These are phyloP conservation scores for Apeira syringaria DNA, from an alignment of 2,888 invertebrate genomes.

Conservation along the genomic window DNA sequence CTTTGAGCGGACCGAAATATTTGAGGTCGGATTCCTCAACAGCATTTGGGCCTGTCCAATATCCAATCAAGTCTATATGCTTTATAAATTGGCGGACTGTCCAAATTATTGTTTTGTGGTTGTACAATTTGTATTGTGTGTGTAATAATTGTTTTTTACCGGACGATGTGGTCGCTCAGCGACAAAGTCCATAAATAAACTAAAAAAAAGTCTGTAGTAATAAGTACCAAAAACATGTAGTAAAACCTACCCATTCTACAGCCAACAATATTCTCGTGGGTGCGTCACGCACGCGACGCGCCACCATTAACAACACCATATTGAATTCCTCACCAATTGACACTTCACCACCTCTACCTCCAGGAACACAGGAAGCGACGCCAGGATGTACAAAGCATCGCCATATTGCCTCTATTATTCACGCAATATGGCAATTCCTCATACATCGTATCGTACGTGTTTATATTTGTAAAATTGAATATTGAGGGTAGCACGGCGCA, in stretches of 20 bases:
- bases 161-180: too few relatives aligned
- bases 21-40: too few relatives aligned
- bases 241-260: conserved; percentile 9
- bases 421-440: conserved; percentile 11
- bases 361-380: conserved; percentile 60
- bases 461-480: conserved; percentile 10
- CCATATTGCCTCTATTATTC: conserved; percentile 37
- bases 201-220: too few relatives aligned
- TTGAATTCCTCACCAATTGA: conserved; percentile 74
- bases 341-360: conserved; percentile 55
- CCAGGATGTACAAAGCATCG: conserved; percentile 55
- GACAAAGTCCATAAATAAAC: too few relatives aligned
- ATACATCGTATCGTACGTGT: conserved; percentile 4
- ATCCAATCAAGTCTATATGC: too few relatives aligned
- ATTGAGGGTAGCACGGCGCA: conserved; percentile 5
- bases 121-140: too few relatives aligned
- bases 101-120: too few relatives aligned
- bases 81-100: too few relatives aligned
- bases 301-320: conserved; percentile 61
- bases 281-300: conserved; percentile 46
- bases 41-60: too few relatives aligned
- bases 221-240: background rate
- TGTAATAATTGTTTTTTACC: too few relatives aligned
- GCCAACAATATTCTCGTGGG: conserved; percentile 22
- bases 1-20: too few relatives aligned